Percentiles rank a stretch among this genome's conserved stretches.
These are phyloP conservation scores for Cetonia aurata DNA, from an alignment of 2,888 invertebrate genomes.

Conservation along the genomic window DNA sequence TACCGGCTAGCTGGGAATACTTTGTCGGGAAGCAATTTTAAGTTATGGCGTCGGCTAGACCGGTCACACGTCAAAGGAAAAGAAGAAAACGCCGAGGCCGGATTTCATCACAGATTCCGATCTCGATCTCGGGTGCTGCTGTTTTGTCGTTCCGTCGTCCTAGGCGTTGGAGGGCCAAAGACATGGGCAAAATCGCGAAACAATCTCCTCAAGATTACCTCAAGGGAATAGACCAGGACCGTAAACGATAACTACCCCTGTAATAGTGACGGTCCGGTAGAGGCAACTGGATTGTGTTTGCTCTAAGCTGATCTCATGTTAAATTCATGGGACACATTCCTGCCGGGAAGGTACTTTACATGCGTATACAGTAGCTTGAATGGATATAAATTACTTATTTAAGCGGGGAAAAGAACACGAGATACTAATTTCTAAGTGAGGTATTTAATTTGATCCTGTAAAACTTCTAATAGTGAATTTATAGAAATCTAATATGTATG, in stretches of 20 bases:
- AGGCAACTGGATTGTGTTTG: conserved; percentile 11
- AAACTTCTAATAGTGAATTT: no score
- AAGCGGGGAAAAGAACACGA: no score
- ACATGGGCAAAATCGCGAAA: conserved; percentile 28
- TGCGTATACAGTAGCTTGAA: no score
- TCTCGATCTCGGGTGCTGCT: not conserved
- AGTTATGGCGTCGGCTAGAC: no score
- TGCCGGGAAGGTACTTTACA: conserved; percentile 16
- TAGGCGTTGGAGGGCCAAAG: not conserved
- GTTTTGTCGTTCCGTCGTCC: not conserved
- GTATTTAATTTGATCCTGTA: no score
- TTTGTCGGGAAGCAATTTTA: no score
- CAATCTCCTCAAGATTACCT: conserved; percentile 33
- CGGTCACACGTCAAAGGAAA: no score
- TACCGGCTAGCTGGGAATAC: no score
- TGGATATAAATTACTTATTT: no score
- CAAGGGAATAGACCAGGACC: not conserved
- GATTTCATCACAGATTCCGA: conserved; percentile 17
- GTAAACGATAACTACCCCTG: conserved; percentile 32
- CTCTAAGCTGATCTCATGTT: conserved; percentile 21
- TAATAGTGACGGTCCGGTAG: conserved; percentile 9
- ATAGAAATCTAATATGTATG: no score
- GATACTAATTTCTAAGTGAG: no score
- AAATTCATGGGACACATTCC: conserved; percentile 32
- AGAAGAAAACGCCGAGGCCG: no score